These are phyloP conservation scores for Toxotes lorentzi DNA, from an alignment of 2,797 vertebrate genomes.

Conservation along the genomic window DNA sequence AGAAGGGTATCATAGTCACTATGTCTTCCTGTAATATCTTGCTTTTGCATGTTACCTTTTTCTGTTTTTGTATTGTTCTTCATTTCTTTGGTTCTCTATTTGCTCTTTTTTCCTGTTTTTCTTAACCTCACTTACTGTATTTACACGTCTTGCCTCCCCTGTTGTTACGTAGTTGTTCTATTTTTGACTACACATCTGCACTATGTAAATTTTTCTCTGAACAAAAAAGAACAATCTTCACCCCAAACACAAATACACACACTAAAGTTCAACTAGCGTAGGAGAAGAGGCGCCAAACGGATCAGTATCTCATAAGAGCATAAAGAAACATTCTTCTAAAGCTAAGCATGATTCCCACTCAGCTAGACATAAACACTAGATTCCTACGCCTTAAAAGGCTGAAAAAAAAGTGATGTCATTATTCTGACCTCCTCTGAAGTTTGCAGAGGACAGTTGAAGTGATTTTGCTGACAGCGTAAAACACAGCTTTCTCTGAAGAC, in stretches of 20 bases:
- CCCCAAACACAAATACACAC: neutral
- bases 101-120: neutral
- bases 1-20: neutral
- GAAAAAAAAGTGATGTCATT: conserved; percentile 33
- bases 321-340: neutral
- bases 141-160: neutral
- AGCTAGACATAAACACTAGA: conserved; percentile 27
- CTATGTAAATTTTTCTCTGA: neutral
- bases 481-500: conserved; percentile 62
- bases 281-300: neutral
- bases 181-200: neutral
- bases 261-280: neutral
- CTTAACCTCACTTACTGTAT: neutral
- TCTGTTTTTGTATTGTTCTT: neutral
- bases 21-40: neutral
- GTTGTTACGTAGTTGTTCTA: neutral
- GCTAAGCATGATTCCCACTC: conserved; percentile 2
- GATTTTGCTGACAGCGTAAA: conserved; percentile 61
- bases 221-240: conserved; percentile 5
- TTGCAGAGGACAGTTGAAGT: conserved; percentile 32
- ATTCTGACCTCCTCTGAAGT: conserved; percentile 40
- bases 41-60: neutral
- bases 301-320: neutral
- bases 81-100: neutral
- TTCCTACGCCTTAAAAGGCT: conserved; percentile 19